Conservation (phyloP, 1,140 invertebrate species). For the Stegodyphus mimosarum region DNA sequence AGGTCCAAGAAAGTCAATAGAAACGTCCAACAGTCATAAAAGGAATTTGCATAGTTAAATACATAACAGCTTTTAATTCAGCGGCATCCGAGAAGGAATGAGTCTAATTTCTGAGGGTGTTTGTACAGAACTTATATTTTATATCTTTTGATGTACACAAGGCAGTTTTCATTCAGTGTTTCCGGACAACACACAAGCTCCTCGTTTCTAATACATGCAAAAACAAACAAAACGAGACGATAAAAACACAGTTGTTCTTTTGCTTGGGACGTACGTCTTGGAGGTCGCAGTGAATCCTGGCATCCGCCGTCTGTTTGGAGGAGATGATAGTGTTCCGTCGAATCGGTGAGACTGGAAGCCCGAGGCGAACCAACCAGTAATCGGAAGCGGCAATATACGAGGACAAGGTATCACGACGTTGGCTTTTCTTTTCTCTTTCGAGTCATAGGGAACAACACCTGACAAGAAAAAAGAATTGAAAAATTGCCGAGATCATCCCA, state of each 20-base stretch:
- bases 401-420: not conserved
- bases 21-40: slow-evolving; percentile 52
- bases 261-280: slow-evolving; percentile 23
- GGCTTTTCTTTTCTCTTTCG: not conserved
- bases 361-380: not conserved
- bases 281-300: no score
- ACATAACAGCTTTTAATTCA: slow-evolving; percentile 53
- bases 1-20: not conserved
- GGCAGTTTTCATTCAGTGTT: slow-evolving; percentile 36
- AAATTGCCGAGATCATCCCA: slow-evolving; percentile 19
- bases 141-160: slow-evolving; percentile 51
- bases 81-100: slow-evolving; percentile 28
- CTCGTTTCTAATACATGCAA: slow-evolving; percentile 38
- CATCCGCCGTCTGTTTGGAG: not conserved
- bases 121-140: slow-evolving; percentile 44
- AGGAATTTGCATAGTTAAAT: slow-evolving; percentile 60
- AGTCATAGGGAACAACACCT: not conserved
- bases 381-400: not conserved
- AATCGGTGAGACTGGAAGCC: slow-evolving; percentile 16
- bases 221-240: not conserved
- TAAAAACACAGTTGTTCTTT: not conserved
- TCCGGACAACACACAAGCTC: slow-evolving; percentile 28
- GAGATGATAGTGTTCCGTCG: slow-evolving; percentile 2
- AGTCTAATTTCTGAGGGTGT: slow-evolving; percentile 15
- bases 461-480: slow-evolving; percentile 13